These are phyloP conservation scores for Orchestes rusci DNA, from an alignment of 2,888 invertebrate species.

Conservation along the genomic window DNA sequence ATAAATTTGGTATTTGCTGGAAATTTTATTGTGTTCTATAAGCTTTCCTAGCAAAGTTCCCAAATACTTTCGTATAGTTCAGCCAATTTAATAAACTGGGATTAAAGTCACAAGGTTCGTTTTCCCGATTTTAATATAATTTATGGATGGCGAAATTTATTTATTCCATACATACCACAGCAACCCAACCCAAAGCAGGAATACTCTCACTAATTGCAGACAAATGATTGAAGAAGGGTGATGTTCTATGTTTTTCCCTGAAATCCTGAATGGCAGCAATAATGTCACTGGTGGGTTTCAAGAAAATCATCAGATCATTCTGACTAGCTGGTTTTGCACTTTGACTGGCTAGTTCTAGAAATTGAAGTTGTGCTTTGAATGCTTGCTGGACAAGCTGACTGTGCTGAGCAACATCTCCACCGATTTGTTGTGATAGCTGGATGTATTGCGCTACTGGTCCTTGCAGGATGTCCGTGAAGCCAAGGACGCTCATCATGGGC, in stretches of 20 bases:
- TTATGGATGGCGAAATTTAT: no score
- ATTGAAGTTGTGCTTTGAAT: constrained; percentile 76
- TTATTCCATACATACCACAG: constrained; percentile 54
- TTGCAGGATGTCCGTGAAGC: constrained; percentile 64
- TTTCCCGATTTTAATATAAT: no score
- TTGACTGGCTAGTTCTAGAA: constrained; percentile 70
- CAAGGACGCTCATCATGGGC: constrained; percentile 63
- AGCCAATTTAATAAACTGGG: no score
- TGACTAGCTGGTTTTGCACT: constrained; percentile 70
- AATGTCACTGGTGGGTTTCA: constrained; percentile 75
- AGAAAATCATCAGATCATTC: constrained; percentile 60
- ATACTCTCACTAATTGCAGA: constrained; percentile 94
- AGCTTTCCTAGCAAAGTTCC: no score
- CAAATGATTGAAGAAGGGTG: constrained; percentile 88
- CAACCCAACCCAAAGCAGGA: constrained; percentile 93
- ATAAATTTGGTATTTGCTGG: neutral
- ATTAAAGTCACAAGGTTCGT: no score
- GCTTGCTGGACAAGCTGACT: constrained; percentile 72
- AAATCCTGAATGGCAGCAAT: constrained; percentile 78
- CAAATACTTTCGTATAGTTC: no score
- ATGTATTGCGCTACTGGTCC: constrained; percentile 71
- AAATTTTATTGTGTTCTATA: neutral
- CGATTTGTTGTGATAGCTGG: constrained; percentile 69
- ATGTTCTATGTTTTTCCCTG: constrained; percentile 82
- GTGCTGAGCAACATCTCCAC: constrained; percentile 76